Percentiles rank a stretch among this genome's conserved stretches.
phyloP scores from a whole-genome alignment of 2,113 vertebrate species.

The Crocuta crocuta region DNA sequence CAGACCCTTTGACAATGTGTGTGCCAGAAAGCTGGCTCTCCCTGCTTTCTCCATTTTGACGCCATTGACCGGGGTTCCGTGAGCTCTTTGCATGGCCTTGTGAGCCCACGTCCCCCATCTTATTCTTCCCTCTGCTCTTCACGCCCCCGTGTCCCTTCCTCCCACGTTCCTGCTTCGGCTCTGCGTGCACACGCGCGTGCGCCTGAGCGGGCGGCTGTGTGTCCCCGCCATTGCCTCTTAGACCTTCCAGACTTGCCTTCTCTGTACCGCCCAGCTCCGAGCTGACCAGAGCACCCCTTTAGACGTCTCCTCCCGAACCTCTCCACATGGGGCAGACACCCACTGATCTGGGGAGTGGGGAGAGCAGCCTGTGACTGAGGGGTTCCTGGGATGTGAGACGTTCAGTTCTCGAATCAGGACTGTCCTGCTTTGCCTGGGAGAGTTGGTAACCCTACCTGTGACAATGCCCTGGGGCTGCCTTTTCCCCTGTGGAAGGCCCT shows the following conservation, averaged over 20 bases:
- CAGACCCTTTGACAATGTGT: background rate
- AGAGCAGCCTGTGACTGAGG: background rate
- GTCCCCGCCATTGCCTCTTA: background rate
- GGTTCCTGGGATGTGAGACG: background rate
- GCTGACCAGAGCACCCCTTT: background rate
- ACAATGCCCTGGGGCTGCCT: background rate
- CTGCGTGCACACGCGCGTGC: fast-evolving
- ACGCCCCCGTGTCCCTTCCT: background rate
- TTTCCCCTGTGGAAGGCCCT: background rate
- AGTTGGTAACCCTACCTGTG: background rate
- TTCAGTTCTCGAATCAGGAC: background rate
- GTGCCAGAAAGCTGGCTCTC: background rate
- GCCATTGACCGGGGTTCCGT: background rate
- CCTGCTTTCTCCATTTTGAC: background rate
- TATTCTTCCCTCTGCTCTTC: background rate
- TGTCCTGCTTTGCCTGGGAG: background rate
- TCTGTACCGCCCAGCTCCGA: background rate
- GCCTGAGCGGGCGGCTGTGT: fast-evolving
- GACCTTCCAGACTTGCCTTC: background rate
- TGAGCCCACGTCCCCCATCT: background rate
- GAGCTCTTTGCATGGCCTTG: background rate
- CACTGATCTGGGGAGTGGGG: background rate
- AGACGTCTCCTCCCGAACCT: background rate
- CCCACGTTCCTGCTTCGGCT: background rate
- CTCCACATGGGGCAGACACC: background rate